phyloP scores from a whole-genome alignment of 2,797 vertebrate genomes.

The Otus scops region DNA sequence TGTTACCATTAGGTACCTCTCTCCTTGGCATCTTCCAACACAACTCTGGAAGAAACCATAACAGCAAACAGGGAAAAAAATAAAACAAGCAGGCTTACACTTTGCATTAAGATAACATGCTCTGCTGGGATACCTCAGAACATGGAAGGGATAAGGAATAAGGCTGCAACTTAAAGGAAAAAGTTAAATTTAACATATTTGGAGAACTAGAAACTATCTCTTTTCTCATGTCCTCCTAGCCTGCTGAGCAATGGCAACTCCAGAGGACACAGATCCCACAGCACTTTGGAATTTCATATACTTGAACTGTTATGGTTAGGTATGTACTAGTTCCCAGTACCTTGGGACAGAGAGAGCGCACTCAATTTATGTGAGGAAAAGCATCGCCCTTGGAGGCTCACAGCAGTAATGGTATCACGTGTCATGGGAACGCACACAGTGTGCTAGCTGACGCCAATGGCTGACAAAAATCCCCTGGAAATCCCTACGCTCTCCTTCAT shows the following conservation, averaged over 20 bases:
- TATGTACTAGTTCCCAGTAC: neutral
- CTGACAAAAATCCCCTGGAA: slow-evolving; percentile 36
- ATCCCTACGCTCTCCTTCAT: neutral
- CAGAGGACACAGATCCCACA: neutral
- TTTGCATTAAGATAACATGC: rapidly evolving
- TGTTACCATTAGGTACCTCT: neutral
- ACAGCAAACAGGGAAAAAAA: neutral
- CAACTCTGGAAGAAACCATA: neutral
- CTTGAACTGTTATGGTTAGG: neutral
- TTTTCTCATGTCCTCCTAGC: neutral
- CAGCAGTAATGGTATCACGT: neutral
- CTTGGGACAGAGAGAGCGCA: rapidly evolving
- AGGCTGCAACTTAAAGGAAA: neutral
- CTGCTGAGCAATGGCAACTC: neutral
- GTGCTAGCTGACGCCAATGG: slow-evolving; percentile 19
- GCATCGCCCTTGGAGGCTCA: neutral
- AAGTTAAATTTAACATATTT: neutral
- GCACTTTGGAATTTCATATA: neutral
- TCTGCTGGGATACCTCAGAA: neutral
- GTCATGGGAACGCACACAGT: neutral
- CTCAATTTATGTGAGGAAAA: neutral
- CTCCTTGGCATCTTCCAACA: neutral
- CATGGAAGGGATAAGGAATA: neutral
- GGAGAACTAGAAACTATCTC: neutral
- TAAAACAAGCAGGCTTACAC: neutral